phyloP scores from a whole-genome alignment of 2,797 vertebrate genomes.

The Coranthus polyacanthus region DNA sequence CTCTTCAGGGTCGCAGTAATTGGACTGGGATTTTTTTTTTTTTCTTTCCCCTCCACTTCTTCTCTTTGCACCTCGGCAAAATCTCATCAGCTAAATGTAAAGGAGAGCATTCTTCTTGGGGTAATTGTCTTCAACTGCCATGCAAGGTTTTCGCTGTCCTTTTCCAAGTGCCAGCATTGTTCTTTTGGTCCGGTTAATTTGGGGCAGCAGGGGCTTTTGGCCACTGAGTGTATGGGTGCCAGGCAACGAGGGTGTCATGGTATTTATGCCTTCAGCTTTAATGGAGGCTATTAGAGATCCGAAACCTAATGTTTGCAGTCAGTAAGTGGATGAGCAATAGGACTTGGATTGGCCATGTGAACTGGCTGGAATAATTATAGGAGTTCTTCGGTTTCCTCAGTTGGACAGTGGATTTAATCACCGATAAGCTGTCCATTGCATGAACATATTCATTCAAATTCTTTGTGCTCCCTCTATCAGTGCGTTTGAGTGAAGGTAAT shows the following conservation, averaged over 20 bases:
- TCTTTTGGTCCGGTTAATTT: constrained; percentile 60
- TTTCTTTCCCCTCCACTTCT: constrained; percentile 43
- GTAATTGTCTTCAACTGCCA: constrained; percentile 74
- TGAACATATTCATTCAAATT: constrained; percentile 33
- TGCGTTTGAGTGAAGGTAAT: constrained; percentile 51
- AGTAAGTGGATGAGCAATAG: constrained; percentile 41
- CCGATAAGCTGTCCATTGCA: constrained; percentile 32
- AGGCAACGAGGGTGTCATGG: constrained; percentile 54
- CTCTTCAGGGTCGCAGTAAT: constrained; percentile 76
- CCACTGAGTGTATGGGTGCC: constrained; percentile 37
- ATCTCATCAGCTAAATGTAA: constrained; percentile 77
- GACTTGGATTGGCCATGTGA: constrained; percentile 48
- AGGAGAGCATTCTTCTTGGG: constrained; percentile 65
- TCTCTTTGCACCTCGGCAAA: constrained; percentile 60
- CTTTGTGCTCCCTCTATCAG: constrained; percentile 9
- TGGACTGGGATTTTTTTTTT: constrained; percentile 69
- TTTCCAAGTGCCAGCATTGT: constrained; percentile 58
- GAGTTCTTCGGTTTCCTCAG: constrained; percentile 50
- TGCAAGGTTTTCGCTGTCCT: constrained; percentile 57
- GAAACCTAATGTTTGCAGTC: constrained; percentile 37
- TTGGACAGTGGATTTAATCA: constrained; percentile 63
- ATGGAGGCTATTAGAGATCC: constrained; percentile 62
- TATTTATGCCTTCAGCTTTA: constrained; percentile 57
- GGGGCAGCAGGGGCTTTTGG: constrained; percentile 35
- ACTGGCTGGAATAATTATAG: constrained; percentile 67